phyloP scores from a whole-genome alignment of 2,888 invertebrate genomes.

The Chrysomela aeneicollis region DNA sequence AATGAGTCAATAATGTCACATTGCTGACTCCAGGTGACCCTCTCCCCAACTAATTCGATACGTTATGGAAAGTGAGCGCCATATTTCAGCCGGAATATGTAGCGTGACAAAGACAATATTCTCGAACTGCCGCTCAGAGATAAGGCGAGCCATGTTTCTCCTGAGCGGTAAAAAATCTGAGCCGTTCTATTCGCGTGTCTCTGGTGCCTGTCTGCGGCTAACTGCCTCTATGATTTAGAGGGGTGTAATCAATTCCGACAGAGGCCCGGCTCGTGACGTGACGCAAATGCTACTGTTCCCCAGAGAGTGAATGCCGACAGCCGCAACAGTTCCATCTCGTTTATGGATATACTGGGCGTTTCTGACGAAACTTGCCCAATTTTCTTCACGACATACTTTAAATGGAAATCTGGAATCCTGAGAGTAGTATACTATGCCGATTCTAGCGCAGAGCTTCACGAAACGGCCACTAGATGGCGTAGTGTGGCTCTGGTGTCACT shows the following conservation, averaged over 20 bases:
- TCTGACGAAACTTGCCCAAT: too few relatives aligned
- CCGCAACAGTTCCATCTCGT: conserved; percentile 19
- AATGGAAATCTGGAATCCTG: too few relatives aligned
- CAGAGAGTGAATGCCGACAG: conserved; percentile 51
- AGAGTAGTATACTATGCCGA: too few relatives aligned
- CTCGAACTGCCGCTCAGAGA: conserved; percentile 36
- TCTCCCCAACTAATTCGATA: neutral
- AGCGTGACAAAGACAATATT: conserved; percentile 23
- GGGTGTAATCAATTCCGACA: conserved; percentile 52
- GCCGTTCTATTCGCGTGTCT: conserved; percentile 41
- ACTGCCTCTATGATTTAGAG: conserved; percentile 55
- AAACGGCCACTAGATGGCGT: too few relatives aligned
- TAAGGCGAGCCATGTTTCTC: conserved; percentile 31
- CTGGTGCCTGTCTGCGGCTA: conserved; percentile 43
- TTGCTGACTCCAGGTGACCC: too few relatives aligned
- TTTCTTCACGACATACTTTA: too few relatives aligned
- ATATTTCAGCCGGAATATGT: conserved; percentile 20
- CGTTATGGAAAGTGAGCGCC: neutral
- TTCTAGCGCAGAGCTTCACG: too few relatives aligned
- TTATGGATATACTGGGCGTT: conserved; percentile 9
- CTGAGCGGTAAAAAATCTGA: conserved; percentile 33
- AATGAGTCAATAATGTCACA: too few relatives aligned
- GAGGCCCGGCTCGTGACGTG: conserved; percentile 53
- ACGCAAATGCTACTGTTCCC: conserved; percentile 57
- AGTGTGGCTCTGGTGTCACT: too few relatives aligned